Base-by-base conservation (phyloP, 2,113 vertebrate genomes). In the Procavia capensis region DNA sequence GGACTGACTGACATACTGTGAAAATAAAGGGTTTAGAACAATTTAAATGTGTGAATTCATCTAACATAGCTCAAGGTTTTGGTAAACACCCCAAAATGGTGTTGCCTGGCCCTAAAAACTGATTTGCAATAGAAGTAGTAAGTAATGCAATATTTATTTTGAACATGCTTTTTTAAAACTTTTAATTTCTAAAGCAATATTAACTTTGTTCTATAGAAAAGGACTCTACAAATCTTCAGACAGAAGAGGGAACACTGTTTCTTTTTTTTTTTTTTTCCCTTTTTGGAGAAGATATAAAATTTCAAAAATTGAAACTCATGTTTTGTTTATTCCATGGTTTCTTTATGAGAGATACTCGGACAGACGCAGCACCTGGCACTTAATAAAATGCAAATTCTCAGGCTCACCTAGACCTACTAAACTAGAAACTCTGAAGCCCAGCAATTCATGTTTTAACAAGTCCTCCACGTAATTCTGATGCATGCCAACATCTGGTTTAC, bases 161-260 rank as follows among this genome's bases (percentile, higher is more conserved):
- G 34, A n/a, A 16, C 34, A 36, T 64, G 82, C 27, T 31, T 85
- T 34, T 22, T 54, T 76, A 83, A 70, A 83, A 70, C 8, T 50
- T 92, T 66, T 36, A 70, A 76, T 76, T 87, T 45, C 16, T 4
- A 88, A 85, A 96, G 87, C 3, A 72, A 74, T 75, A 57, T 74
- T 64, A 64, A 59, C 70, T 88, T 90, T 41, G 9, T 43, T 79
- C 16, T 54, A 54, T 19, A 81, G 31, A 17, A 85, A 92, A 76
- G 31, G 1, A 2, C 9, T 61, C 50, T 9, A 54, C 24, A 80
- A 86, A 2, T 86, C 10, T 64, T 54, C 31, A 25, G 24, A n/a
- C 2, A 83, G 20, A 43, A 39, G 39, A 9, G 6, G 19, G 14
- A 13, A 17, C 7, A 57, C 54, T 43, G 41, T 27, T 43, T 57